Evolutionary conservation across 2,888 invertebrate genomes (phyloP).

Genomic region (Neoascia interrupta): DNA sequence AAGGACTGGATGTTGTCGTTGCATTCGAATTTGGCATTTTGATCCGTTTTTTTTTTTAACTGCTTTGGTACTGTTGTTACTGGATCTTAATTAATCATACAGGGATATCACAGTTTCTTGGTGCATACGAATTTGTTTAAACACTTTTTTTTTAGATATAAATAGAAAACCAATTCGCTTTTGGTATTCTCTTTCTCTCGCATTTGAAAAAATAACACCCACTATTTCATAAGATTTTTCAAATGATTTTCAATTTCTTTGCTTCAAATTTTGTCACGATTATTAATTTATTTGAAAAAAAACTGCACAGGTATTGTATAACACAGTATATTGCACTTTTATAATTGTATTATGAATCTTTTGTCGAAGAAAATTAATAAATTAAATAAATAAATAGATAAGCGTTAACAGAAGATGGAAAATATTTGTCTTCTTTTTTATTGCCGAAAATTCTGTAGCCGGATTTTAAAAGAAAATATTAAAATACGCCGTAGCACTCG

Average conservation of each 20-base stretch:
- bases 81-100: too few relatives aligned
- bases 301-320: constrained; percentile 54
- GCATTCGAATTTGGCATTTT: constrained; percentile 65
- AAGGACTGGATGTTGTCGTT: constrained; percentile 58
- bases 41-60: constrained; percentile 5
- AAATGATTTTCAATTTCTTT: constrained; percentile 20
- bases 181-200: too few relatives aligned
- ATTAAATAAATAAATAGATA: constrained; percentile 35
- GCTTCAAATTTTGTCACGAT: constrained; percentile 29
- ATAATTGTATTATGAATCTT: background rate
- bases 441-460: background rate
- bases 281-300: constrained; percentile 28
- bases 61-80: too few relatives aligned
- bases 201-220: constrained; percentile 46
- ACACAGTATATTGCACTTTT: constrained; percentile 40
- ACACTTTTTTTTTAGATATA: constrained; percentile 20
- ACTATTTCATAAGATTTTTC: constrained; percentile 39
- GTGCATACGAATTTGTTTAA: constrained; percentile 25
- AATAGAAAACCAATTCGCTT: too few relatives aligned
- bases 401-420: background rate
- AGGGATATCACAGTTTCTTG: constrained; percentile 49
- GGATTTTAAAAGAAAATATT: too few relatives aligned
- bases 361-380: constrained; percentile 10
- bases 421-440: background rate
- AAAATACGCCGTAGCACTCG: constrained; percentile 32